Evolutionary conservation across 1,140 invertebrate species (phyloP).

Genomic region (Zaprionus gabonicus): DNA sequence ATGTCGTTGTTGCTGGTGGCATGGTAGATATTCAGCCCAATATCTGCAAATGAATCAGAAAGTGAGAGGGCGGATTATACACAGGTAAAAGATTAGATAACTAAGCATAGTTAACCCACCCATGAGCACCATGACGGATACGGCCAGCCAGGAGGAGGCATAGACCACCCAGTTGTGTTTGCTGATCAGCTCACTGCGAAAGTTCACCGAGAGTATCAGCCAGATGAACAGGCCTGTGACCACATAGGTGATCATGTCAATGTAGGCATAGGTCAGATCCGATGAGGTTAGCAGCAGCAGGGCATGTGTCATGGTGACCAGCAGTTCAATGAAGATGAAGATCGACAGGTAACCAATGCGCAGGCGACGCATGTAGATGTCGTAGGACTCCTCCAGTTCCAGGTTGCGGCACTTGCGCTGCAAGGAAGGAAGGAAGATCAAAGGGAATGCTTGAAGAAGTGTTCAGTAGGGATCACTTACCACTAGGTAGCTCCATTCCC

Average conservation of each 20-base stretch:
- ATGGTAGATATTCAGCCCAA: constrained; percentile 86
- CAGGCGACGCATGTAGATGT: constrained; percentile 90
- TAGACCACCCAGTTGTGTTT: constrained; percentile 85
- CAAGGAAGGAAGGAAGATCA: neutral
- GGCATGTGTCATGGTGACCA: constrained; percentile 87
- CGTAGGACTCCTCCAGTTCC: constrained; percentile 89
- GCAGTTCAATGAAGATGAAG: constrained; percentile 89
- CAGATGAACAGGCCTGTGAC: constrained; percentile 85
- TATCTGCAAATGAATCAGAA: constrained; percentile 80
- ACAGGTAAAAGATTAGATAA: neutral
- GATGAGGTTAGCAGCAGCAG: constrained; percentile 86
- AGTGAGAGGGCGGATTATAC: neutral
- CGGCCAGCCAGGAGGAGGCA: constrained; percentile 85
- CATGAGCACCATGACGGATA: constrained; percentile 78
- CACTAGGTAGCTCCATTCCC: constrained; percentile 87
- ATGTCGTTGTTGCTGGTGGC: constrained; percentile 77
- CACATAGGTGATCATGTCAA: constrained; percentile 84
- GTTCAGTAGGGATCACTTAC: constrained; percentile 67
- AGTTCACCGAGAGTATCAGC: constrained; percentile 85
- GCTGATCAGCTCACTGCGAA: constrained; percentile 85
- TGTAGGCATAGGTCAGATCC: constrained; percentile 75
- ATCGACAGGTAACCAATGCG: constrained; percentile 91
- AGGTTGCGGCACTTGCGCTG: constrained; percentile 91
- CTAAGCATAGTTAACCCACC: constrained; percentile 41
- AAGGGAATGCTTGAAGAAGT: neutral